Conservation (phyloP, 64 coral and sea anemone genomes). For the Montipora efflorescens region DNA sequence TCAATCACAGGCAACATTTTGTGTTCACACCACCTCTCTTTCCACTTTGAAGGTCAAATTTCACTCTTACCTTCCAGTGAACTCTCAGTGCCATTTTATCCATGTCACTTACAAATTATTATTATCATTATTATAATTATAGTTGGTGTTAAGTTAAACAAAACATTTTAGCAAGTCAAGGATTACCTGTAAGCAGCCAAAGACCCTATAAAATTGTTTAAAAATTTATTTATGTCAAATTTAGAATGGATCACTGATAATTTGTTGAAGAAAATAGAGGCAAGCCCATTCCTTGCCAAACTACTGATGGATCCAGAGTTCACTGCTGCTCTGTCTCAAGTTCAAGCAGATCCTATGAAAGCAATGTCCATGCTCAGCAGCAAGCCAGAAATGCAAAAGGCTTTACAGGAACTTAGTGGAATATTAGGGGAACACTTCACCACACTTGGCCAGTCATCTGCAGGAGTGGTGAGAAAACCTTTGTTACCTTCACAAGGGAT, state of each 20-base stretch:
- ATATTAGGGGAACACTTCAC: slow-evolving; percentile 79
- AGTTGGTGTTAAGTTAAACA: background rate
- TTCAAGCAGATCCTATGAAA: slow-evolving; percentile 73
- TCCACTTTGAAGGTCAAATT: too few species aligned
- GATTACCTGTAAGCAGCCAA: too few species aligned
- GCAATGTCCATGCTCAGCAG: slow-evolving; percentile 66
- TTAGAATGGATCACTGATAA: slow-evolving; percentile 76
- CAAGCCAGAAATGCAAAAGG: slow-evolving; percentile 78
- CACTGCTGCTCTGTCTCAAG: slow-evolving; percentile 58
- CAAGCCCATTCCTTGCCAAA: slow-evolving; percentile 65
- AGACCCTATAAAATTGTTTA: too few species aligned
- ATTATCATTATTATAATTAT: too few species aligned
- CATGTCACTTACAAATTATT: too few species aligned
- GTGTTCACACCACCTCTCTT: background rate
- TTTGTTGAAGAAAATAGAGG: slow-evolving; percentile 76
- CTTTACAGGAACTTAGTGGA: slow-evolving; percentile 66
- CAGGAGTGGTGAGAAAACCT: background rate
- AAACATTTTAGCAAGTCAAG: background rate
- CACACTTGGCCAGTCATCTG: slow-evolving; percentile 32
- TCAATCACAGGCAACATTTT: background rate
- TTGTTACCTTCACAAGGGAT: background rate
- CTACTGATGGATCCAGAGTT: slow-evolving; percentile 78
- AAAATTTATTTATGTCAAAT: background rate
- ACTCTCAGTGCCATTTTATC: too few species aligned
- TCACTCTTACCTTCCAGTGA: too few species aligned